Percentiles rank a stretch among this genome's conserved stretches.
Conservation (phyloP, 2,797 vertebrate species). For the Sebastes trivittatus region DNA sequence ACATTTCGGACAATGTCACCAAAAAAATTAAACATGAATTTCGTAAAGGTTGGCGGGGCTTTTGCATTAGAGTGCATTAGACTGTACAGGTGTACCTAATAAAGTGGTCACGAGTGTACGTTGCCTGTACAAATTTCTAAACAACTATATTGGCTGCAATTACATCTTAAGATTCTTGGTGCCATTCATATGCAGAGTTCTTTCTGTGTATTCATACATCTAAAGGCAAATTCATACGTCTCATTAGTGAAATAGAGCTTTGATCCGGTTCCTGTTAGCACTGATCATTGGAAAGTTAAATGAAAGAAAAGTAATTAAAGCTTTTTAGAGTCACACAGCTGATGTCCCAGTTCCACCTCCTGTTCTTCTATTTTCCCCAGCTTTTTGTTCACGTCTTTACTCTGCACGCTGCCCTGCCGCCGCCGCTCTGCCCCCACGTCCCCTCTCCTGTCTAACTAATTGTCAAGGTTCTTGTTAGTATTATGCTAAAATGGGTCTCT, state of each 20-base stretch:
- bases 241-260: slow-evolving; percentile 8
- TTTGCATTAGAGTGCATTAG: background rate
- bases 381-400: slow-evolving; percentile 47
- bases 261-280: slow-evolving; percentile 5
- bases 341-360: slow-evolving; percentile 21
- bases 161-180: background rate
- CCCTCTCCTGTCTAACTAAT: slow-evolving; percentile 67
- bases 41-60: background rate
- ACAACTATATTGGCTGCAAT: background rate
- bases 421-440: slow-evolving; percentile 42
- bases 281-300: background rate
- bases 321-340: slow-evolving; percentile 25
- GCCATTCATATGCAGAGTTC: background rate
- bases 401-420: slow-evolving; percentile 28
- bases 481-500: slow-evolving; percentile 59
- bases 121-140: background rate
- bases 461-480: slow-evolving; percentile 72
- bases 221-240: background rate
- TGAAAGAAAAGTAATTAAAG: slow-evolving; percentile 21
- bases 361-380: slow-evolving; percentile 10
- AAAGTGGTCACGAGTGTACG: background rate
- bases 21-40: background rate
- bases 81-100: background rate
- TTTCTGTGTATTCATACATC: background rate
- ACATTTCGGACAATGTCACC: background rate